Evolutionary conservation across 2,113 vertebrate species (phyloP).

Genomic region (Dascyllus trimaculatus): DNA sequence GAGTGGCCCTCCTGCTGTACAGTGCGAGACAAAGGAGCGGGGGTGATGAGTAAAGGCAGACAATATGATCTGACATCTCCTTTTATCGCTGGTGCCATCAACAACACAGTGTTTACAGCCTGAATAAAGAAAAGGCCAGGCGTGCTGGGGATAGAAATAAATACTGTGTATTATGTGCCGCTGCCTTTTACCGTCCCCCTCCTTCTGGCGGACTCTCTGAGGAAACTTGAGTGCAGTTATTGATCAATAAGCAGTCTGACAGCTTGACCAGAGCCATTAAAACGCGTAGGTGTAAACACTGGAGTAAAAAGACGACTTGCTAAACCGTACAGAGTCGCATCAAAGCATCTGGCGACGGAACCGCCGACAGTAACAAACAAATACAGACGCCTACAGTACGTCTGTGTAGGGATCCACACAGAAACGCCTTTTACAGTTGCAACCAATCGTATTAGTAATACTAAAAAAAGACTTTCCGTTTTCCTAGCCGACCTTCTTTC

Average conservation of each 20-base stretch:
- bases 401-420: conserved; percentile 21
- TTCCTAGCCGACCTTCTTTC: conserved; percentile 33
- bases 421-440: conserved; percentile 1
- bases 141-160: conserved; percentile 27
- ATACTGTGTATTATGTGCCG: conserved; percentile 16
- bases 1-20: background rate
- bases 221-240: conserved; percentile 42
- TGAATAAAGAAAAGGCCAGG: conserved; percentile 12
- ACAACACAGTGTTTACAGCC: conserved; percentile 37
- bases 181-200: background rate
- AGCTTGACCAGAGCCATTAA: conserved; percentile 49
- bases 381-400: conserved; percentile 27
- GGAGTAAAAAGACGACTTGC: background rate
- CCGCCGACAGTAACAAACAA: conserved; percentile 27
- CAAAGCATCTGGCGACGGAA: conserved; percentile 30
- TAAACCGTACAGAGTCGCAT: conserved; percentile 30
- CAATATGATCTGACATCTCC: conserved; percentile 20
- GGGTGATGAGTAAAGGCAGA: conserved; percentile 25
- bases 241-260: conserved; percentile 60
- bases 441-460: conserved; percentile 31
- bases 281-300: conserved; percentile 20
- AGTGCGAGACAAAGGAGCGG: background rate
- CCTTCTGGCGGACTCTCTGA: conserved; percentile 1
- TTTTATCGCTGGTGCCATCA: conserved; percentile 31
- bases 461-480: conserved; percentile 8